phyloP scores from a whole-genome alignment of 2,113 vertebrate species.

The Rhinoderma darwinii region DNA sequence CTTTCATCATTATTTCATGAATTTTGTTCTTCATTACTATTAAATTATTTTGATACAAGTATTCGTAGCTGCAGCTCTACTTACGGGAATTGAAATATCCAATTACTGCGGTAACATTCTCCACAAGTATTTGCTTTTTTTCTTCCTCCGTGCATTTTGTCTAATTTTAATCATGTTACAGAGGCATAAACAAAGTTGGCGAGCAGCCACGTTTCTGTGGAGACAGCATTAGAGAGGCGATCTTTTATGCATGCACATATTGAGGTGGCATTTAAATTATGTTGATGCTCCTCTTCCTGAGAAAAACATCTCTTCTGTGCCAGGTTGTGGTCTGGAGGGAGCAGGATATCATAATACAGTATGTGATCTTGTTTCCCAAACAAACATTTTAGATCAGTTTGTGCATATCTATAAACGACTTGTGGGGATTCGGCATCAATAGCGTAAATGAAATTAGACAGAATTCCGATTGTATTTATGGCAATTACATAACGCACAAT shows the following conservation, averaged over 20 bases:
- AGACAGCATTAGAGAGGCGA: constrained; percentile 48
- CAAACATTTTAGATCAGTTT: constrained; percentile 26
- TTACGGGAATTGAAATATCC: constrained; percentile 50
- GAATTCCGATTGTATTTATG: neutral
- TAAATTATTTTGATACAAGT: constrained; percentile 31
- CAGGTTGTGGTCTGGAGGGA: constrained; percentile 53
- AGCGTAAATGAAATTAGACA: constrained; percentile 2
- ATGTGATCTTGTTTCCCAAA: constrained; percentile 44
- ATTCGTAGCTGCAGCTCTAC: constrained; percentile 9
- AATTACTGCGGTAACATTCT: constrained; percentile 28
- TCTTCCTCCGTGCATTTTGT: constrained; percentile 37
- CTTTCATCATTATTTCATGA: constrained; percentile 43
- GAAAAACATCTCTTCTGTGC: constrained; percentile 51
- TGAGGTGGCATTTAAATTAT: constrained; percentile 60
- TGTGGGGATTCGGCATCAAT: neutral
- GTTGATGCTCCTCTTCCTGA: constrained; percentile 46
- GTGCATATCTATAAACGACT: constrained; percentile 15
- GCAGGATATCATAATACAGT: constrained; percentile 48
- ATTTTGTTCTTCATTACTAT: constrained; percentile 29
- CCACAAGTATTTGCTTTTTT: constrained; percentile 45
- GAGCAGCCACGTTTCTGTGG: constrained; percentile 53
- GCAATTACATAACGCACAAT: neutral
- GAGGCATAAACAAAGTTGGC: constrained; percentile 54
- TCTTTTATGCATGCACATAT: constrained; percentile 59
- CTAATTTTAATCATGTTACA: constrained; percentile 58